A percentile compares a stretch with the other conserved stretches of the same genome.
These are phyloP conservation scores for Oreochromis spilurus DNA, from an alignment of 2,113 vertebrate genomes.

Conservation along the genomic window DNA sequence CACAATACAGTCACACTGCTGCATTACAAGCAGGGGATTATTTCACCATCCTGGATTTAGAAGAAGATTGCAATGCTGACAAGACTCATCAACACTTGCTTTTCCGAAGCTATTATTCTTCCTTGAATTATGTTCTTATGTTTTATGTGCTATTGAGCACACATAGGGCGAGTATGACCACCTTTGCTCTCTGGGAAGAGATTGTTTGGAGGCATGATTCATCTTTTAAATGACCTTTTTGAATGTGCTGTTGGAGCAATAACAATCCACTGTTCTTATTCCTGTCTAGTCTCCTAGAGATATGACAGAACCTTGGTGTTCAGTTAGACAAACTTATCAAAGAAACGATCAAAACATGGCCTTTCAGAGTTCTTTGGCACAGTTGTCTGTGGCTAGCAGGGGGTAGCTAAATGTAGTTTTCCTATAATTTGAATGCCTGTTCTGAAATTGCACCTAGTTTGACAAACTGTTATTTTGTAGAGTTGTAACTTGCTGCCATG, in stretches of 20 bases:
- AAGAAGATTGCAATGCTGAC: conserved; percentile 16
- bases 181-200: background rate
- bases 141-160: background rate
- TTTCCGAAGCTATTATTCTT: conserved; percentile 1
- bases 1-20: background rate
- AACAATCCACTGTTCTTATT: conserved; percentile 17
- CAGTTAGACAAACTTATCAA: background rate
- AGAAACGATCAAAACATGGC: background rate
- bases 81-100: background rate
- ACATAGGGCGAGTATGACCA: conserved; percentile 4
- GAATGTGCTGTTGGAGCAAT: conserved; percentile 19
- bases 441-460: background rate
- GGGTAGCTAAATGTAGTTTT: background rate
- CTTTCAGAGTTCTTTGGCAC: background rate
- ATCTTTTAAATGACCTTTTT: conserved; percentile 34
- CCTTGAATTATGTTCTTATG: background rate
- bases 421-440: background rate
- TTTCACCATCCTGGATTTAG: conserved; percentile 19
- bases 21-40: conserved; percentile 34
- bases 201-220: conserved; percentile 28
- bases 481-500: background rate
- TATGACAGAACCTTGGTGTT: background rate
- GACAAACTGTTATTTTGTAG: background rate
- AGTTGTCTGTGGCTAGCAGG: background rate
- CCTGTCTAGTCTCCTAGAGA: conserved; percentile 9